Evolutionary conservation across 1,140 invertebrate species (phyloP).

Genomic region (Drosophila leontia): DNA sequence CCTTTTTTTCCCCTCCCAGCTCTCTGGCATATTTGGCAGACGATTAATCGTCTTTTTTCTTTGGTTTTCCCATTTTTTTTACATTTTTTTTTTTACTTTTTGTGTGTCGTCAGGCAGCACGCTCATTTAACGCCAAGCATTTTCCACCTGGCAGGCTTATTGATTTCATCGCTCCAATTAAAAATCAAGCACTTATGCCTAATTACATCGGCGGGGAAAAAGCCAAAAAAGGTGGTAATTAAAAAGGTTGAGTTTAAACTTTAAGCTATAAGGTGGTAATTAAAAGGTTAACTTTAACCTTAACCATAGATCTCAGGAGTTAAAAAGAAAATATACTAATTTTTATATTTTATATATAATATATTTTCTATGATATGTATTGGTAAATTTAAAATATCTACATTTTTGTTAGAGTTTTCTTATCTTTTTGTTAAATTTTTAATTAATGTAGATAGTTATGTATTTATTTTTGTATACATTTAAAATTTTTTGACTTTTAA

Average conservation of each 20-base stretch:
- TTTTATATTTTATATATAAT: not conserved
- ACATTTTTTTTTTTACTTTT: not conserved
- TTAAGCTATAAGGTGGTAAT: constrained; percentile 1
- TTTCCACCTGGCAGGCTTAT: constrained; percentile 56
- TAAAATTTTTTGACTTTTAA: no score
- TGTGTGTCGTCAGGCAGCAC: constrained; percentile 47
- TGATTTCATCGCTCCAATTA: constrained; percentile 67
- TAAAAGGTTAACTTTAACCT: not conserved
- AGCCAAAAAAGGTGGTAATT: constrained; percentile 1
- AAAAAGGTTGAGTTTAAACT: not conserved
- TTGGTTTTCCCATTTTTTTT: not conserved
- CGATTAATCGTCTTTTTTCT: constrained; percentile 21
- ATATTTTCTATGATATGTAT: not conserved
- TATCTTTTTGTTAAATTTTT: no score
- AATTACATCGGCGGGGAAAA: constrained; percentile 54
- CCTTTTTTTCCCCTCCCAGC: not conserved
- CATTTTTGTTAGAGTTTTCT: no score
- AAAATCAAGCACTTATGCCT: constrained; percentile 59
- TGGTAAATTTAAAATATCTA: no score
- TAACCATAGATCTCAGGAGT: not conserved
- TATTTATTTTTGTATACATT: no score
- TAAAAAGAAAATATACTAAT: not conserved
- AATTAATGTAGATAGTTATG: no score
- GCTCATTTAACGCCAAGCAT: constrained; percentile 58
- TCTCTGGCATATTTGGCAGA: constrained; percentile 11